Evolutionary conservation across 2,797 vertebrate genomes (phyloP).

Genomic region (Aulostomus chinensis): DNA sequence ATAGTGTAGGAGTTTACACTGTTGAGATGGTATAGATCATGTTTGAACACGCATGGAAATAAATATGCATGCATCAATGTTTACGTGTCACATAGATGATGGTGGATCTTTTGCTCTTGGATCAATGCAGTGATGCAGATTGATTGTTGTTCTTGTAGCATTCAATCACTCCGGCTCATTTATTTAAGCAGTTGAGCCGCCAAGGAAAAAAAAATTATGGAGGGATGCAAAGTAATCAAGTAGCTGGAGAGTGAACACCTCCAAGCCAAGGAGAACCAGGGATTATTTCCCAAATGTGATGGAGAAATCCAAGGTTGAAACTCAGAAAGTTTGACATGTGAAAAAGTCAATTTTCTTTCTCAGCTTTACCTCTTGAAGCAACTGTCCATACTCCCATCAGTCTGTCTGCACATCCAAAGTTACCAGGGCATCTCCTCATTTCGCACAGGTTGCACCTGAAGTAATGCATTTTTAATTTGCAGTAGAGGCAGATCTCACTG

Average conservation of each 20-base stretch:
- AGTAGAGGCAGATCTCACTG: neutral
- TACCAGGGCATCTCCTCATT: neutral
- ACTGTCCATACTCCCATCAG: neutral
- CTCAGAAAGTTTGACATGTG: neutral
- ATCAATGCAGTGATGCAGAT: too few species aligned
- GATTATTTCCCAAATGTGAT: neutral
- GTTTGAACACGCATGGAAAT: too few species aligned
- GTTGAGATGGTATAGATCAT: too few species aligned
- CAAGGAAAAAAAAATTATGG: neutral
- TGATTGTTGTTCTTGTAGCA: too few species aligned
- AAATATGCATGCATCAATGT: too few species aligned
- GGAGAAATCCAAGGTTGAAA: neutral
- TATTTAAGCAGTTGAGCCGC: neutral
- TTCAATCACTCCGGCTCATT: neutral
- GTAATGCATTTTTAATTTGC: conserved; percentile 16
- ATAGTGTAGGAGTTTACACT: too few species aligned
- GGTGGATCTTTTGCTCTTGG: too few species aligned
- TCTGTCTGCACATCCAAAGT: too few species aligned
- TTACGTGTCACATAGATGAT: too few species aligned
- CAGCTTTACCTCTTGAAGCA: conserved; percentile 22
- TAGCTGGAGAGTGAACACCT: neutral
- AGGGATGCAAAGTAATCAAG: conserved; percentile 8
- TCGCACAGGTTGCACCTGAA: conserved; percentile 5
- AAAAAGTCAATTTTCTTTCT: neutral
- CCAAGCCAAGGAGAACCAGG: neutral